A percentile compares a stretch with the other conserved stretches of the same genome.
phyloP scores from a whole-genome alignment of 2,888 invertebrate species.

The Nomada fucata region DNA sequence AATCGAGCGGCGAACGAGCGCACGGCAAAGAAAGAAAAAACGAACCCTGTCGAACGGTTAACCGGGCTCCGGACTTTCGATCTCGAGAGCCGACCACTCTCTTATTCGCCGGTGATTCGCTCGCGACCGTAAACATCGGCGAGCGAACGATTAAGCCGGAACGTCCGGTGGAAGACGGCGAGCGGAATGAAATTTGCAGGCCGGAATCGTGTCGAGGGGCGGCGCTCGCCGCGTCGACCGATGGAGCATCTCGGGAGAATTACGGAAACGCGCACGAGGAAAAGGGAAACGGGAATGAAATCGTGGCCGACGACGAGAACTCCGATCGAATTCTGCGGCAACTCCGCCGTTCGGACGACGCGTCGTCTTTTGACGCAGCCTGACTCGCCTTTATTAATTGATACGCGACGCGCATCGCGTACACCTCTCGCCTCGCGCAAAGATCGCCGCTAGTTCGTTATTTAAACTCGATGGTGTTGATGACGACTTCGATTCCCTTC shows the following conservation, averaged over 20 bases:
- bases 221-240: background rate
- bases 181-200: conserved; percentile 7
- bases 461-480: conserved; percentile 61
- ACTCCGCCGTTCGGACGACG: background rate
- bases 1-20: background rate
- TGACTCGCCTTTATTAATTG: conserved; percentile 49
- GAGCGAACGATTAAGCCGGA: background rate
- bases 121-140: background rate
- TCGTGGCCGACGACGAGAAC: background rate
- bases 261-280: background rate
- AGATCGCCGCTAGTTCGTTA: conserved; percentile 57
- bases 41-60: background rate
- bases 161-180: too few relatives aligned
- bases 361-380: background rate
- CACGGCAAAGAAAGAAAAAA: background rate
- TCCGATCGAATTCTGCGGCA: conserved; percentile 9
- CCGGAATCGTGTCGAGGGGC: conserved; percentile 43
- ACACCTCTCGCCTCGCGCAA: conserved; percentile 35
- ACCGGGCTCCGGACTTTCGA: conserved; percentile 38
- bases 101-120: conserved; percentile 1
- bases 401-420: conserved; percentile 48
- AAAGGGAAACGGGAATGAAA: background rate
- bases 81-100: conserved; percentile 27
- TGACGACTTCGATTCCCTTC: conserved; percentile 58
- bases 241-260: background rate